Evolutionary conservation across 2,113 vertebrate species (phyloP).

Genomic region (Pangasianodon gigas): DNA sequence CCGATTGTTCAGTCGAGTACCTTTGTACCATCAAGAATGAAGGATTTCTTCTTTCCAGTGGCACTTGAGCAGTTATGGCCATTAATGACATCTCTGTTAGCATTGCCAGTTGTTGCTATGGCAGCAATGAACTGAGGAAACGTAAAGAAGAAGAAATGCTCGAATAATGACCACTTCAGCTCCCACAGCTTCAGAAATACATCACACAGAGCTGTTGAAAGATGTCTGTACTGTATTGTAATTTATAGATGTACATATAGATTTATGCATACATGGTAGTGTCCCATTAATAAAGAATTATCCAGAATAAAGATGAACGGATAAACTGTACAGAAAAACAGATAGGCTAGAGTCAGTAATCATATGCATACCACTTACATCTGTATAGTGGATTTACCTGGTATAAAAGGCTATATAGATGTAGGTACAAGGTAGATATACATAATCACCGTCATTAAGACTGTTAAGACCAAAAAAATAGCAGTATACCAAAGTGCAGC

Average conservation of each 20-base stretch:
- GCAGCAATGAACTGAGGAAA: neutral
- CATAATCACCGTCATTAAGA: neutral
- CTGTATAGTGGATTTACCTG: neutral
- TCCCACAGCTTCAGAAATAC: neutral
- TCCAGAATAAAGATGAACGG: neutral
- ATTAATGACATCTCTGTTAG: neutral
- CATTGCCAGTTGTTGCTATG: neutral
- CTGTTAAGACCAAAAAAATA: neutral
- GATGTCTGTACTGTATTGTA: neutral
- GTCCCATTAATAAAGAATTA: neutral
- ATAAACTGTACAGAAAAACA: neutral
- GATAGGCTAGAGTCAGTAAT: neutral
- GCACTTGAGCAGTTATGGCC: neutral
- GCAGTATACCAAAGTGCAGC: neutral
- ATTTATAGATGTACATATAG: neutral
- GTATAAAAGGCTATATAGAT: neutral
- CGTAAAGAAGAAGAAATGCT: neutral
- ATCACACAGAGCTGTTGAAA: neutral
- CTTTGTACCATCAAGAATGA: neutral
- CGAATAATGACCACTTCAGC: neutral
- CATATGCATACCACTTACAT: neutral
- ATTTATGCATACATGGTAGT: neutral
- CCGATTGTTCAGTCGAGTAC: neutral
- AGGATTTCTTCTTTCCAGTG: neutral
- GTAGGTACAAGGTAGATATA: neutral